phyloP scores from a whole-genome alignment of 2,113 vertebrate species.

The Calyptomena viridis region DNA sequence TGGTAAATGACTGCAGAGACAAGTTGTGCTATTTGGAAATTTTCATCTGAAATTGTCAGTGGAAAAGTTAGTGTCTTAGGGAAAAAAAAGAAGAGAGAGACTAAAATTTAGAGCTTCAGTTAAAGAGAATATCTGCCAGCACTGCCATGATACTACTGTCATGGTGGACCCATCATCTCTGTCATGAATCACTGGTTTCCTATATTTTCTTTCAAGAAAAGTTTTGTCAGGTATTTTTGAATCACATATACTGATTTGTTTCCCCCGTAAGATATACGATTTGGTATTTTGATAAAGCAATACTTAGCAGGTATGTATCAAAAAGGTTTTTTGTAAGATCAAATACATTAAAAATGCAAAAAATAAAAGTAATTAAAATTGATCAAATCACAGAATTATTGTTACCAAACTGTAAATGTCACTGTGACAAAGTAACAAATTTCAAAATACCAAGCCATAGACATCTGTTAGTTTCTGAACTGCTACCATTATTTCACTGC shows the following conservation, averaged over 20 bases:
- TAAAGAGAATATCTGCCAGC: neutral
- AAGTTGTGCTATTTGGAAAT: neutral
- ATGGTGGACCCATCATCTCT: neutral
- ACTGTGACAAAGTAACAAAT: constrained; percentile 6
- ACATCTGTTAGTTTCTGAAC: constrained; percentile 57
- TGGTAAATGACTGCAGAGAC: neutral
- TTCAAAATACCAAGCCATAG: constrained; percentile 17
- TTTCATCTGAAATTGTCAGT: neutral
- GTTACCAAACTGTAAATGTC: constrained; percentile 39
- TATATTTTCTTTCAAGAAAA: neutral
- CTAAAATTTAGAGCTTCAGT: neutral
- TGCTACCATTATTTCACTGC: constrained; percentile 20
- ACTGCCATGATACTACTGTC: neutral
- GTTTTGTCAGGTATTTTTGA: neutral
- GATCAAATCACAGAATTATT: neutral
- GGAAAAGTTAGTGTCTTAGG: neutral
- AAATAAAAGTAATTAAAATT: neutral
- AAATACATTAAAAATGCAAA: neutral
- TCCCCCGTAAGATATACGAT: neutral
- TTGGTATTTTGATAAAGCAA: neutral
- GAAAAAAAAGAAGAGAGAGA: neutral
- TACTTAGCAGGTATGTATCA: neutral
- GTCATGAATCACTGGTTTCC: neutral
- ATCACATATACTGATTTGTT: neutral
- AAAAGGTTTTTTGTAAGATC: neutral